These are phyloP conservation scores for Phaenicophaeus curvirostris DNA, from an alignment of 2,797 vertebrate species.

Conservation along the genomic window DNA sequence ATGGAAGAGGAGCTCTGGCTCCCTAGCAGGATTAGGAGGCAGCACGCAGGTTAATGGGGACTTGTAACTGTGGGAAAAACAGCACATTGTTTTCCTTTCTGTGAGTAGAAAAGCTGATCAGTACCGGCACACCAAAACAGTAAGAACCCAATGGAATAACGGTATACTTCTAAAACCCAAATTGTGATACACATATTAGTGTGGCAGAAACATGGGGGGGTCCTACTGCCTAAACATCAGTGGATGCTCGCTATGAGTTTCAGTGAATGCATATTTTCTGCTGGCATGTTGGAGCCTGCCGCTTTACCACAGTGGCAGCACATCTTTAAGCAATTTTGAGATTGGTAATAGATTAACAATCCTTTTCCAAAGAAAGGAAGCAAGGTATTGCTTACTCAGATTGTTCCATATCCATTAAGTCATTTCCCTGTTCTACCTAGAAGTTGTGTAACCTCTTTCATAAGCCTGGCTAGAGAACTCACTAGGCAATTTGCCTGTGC, in stretches of 20 bases:
- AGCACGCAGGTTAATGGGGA: not conserved
- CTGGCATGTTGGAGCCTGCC: not conserved
- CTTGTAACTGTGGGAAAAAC: not conserved
- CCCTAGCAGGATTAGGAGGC: not conserved
- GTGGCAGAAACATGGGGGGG: not conserved
- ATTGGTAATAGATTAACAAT: not conserved
- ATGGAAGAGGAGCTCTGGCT: not conserved
- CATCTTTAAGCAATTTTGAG: not conserved
- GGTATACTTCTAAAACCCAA: not conserved
- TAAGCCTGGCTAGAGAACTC: not conserved
- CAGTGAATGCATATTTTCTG: not conserved
- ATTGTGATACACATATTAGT: not conserved
- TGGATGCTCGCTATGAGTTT: not conserved
- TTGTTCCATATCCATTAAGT: not conserved
- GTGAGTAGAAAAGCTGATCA: not conserved
- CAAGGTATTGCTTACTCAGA: not conserved
- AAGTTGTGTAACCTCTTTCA: not conserved
- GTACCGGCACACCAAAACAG: not conserved
- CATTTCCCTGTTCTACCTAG: not conserved
- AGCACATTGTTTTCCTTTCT: not conserved
- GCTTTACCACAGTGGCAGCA: not conserved
- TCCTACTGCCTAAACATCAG: not conserved
- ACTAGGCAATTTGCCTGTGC: not conserved
- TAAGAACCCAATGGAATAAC: not conserved
- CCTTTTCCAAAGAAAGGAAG: not conserved